Percentiles rank a stretch among this genome's conserved stretches.
Conservation (phyloP, 2,888 invertebrate genomes). For the Drosophila pseudotakahashii region DNA sequence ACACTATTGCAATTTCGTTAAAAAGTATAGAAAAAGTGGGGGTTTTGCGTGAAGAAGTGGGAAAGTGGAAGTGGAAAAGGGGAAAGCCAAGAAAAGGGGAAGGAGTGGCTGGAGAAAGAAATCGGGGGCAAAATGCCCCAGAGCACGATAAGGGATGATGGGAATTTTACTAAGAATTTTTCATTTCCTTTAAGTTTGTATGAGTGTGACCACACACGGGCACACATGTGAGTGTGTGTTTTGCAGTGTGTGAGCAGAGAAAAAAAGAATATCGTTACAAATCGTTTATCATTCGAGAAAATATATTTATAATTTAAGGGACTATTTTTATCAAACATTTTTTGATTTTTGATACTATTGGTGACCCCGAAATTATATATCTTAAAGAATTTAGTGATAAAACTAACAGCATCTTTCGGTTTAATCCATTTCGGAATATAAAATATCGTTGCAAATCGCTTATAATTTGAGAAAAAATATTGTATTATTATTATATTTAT, state of each 20-base stretch:
- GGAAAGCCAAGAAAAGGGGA: slow-evolving; percentile 15
- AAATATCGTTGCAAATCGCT: no score
- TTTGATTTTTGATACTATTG: no score
- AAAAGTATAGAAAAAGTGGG: slow-evolving; percentile 48
- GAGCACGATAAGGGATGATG: slow-evolving; percentile 79
- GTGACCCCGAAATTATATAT: no score
- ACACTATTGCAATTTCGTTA: slow-evolving; percentile 50
- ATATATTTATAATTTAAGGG: no score
- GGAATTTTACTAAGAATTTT: slow-evolving; percentile 78
- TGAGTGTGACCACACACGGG: slow-evolving; percentile 19
- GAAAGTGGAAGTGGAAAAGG: neutral
- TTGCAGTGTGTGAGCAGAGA: neutral
- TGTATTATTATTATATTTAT: no score
- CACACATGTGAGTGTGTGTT: neutral
- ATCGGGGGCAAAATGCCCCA: slow-evolving; percentile 58
- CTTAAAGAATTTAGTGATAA: no score
- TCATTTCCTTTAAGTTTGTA: slow-evolving; percentile 72
- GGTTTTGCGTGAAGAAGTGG: neutral
- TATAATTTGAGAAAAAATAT: no score
- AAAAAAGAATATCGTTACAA: no score
- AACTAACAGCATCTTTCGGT: no score
- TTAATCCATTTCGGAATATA: no score
- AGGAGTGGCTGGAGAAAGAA: slow-evolving; percentile 29
- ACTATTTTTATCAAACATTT: no score
- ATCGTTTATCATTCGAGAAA: no score